Conservation (phyloP, 1,140 invertebrate species). For the Conus ventricosus region DNA sequence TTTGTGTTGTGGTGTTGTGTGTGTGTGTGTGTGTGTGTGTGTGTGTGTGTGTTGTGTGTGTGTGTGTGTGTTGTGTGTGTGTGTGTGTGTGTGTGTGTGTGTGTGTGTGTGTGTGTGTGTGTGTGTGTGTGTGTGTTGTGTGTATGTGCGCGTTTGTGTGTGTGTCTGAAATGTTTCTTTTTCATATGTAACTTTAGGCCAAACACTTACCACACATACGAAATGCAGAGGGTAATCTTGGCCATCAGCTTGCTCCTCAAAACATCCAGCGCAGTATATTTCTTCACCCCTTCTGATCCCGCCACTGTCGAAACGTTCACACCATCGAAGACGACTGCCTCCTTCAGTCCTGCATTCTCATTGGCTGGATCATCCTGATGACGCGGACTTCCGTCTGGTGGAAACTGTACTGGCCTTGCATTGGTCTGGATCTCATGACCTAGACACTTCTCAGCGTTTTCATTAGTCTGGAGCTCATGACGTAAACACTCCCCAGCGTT, state of each 20-base stretch:
- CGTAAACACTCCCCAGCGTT: neutral
- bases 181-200: too few species aligned
- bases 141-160: too few species aligned
- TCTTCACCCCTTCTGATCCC: neutral
- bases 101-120: too few species aligned
- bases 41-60: too few species aligned
- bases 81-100: too few species aligned
- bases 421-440: neutral
- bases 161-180: too few species aligned
- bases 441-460: neutral
- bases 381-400: neutral
- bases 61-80: too few species aligned
- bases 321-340: neutral
- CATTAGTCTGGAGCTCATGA: neutral
- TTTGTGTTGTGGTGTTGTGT: too few species aligned
- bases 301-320: neutral
- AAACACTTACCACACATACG: slow-evolving; percentile 38
- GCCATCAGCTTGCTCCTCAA: slow-evolving; percentile 29
- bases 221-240: slow-evolving; percentile 29
- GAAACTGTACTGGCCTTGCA: neutral
- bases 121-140: too few species aligned
- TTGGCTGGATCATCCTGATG: neutral
- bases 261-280: slow-evolving; percentile 42
- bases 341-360: neutral
- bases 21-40: too few species aligned